A percentile compares a stretch with the other conserved stretches of the same genome.
Conservation (phyloP, 2,888 invertebrate genomes). For the Heterodera filipjevi region DNA sequence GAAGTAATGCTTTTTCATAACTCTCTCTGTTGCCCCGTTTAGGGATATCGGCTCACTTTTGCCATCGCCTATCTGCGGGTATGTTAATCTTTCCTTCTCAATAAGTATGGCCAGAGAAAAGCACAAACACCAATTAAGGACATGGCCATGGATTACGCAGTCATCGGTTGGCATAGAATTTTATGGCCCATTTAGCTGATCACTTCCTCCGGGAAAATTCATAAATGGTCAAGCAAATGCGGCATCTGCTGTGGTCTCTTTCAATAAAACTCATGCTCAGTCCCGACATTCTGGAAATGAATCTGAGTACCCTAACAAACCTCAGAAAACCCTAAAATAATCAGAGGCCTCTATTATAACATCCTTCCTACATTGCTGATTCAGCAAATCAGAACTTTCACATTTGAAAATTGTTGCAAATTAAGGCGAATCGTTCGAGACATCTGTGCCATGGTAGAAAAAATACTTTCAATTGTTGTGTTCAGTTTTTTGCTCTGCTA, state of each 20-base stretch:
- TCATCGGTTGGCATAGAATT: constrained; percentile 13
- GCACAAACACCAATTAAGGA: constrained; percentile 18
- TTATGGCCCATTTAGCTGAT: too few species aligned
- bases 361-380: too few species aligned
- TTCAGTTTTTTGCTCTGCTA: background rate
- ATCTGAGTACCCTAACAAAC: too few species aligned
- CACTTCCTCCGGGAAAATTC: too few species aligned
- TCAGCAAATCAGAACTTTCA: too few species aligned
- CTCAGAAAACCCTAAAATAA: too few species aligned
- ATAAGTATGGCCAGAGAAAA: background rate
- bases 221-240: too few species aligned
- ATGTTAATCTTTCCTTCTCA: constrained; percentile 61
- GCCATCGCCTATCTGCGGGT: constrained; percentile 96
- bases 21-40: background rate
- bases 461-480: constrained; percentile 62
- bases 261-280: too few species aligned
- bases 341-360: too few species aligned
- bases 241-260: too few species aligned
- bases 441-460: constrained; percentile 86
- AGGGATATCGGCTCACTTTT: constrained; percentile 91
- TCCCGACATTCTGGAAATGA: too few species aligned
- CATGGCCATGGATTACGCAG: constrained; percentile 32
- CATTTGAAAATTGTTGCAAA: too few species aligned
- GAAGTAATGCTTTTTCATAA: background rate
- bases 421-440: constrained; percentile 91